Base-by-base conservation (phyloP, 2,797 vertebrate species). In the Champsocephalus gunnari region DNA sequence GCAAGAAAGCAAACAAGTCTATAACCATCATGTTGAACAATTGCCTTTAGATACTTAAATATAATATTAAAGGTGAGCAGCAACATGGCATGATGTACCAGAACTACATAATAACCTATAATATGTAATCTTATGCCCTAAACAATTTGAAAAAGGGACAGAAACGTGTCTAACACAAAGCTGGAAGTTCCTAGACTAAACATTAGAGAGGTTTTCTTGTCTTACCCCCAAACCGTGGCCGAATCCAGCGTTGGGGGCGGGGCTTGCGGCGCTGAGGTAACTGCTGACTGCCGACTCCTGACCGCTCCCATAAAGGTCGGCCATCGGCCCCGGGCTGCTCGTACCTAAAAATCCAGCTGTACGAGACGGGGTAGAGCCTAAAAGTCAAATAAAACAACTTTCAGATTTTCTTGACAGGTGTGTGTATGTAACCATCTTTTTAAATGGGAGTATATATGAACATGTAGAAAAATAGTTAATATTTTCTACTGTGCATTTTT, bases 261-360 rank as follows among this genome's bases (percentile, higher is more conserved):
- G 98, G 87, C 98, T 99, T 32, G 98, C 97, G 88, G 98, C 98
- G 0, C 98, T 99, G 94, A 99, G 97, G 94, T 99, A 99, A 92
- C 97, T 99, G 95, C 97, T 98, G 92, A 99, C 97, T 28, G 97
- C 96, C 0, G 98, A 98, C 88, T 99, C 98, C 95, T 99, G 98
- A 88, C 96, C 96, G 0, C 97, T 94, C 77, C 97, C 97, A 0
- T 99, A 99, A 71, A 99, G 95, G 83, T 99, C 98, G 1, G 98
- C 98, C 97, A 99, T 99, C 2, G 98, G 98, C 58, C 98, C 98
- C 0, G 98, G 98, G 91, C 98, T 99, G 94, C 97, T 99, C 57
- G 98, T 98, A 77, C 98, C 97, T 91, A 99, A 95, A 91, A 99
- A 99, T 47, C 98, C 98, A 88, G 96, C 98, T 2, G 98, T 94